Evolutionary conservation across 1,140 invertebrate genomes (phyloP), one percentile per base, ranked within the genome.

Genomic region (Sarcophaga bullata): DNA sequence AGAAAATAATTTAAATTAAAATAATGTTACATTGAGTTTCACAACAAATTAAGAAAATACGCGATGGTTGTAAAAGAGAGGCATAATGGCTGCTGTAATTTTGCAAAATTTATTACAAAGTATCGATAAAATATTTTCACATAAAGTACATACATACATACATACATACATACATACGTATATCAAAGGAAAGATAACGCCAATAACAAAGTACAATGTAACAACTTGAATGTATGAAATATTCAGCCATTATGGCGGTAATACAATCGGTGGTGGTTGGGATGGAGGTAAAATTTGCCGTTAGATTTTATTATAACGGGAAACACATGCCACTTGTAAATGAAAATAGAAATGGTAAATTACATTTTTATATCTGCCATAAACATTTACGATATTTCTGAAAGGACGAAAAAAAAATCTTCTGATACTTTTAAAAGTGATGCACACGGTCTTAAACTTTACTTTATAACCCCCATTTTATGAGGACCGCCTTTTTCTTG

Each of bases 311-410:
- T 68, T 68, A 58, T 58, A 58, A 58, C 54, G n/a, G 13, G 19
- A 50, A 80, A 85, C 87, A 86, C 85, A 84, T 86, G 86, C 85
- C 88, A 88, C 87, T 88, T 88, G 88, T 58, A 84, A 83, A 88
- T 80, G 87, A 88, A 88, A 88, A 88, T 88, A 87, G 86, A 88
- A 88, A 88, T 88, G 87, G 86, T 87, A 88, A 88, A 88, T 88
- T 88, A 86, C 75, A 52, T 25, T 78, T 78, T 78, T 87, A 88
- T 88, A 85, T 84, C 76, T 37, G 87, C 85, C 84, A 88, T 88
- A 88, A 88, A 88, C 87, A 88, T 88, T 88, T 88, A 88, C 87
- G 87, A 85, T 85, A 86, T 86, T 86, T 87, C 87, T 86, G 87
- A 37, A 54, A 85, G 48, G 46, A n/a, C 15, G 48, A 76, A 76